Evolutionary conservation across 2,888 invertebrate genomes (phyloP).

Genomic region (Cryptocheilus praepositus): DNA sequence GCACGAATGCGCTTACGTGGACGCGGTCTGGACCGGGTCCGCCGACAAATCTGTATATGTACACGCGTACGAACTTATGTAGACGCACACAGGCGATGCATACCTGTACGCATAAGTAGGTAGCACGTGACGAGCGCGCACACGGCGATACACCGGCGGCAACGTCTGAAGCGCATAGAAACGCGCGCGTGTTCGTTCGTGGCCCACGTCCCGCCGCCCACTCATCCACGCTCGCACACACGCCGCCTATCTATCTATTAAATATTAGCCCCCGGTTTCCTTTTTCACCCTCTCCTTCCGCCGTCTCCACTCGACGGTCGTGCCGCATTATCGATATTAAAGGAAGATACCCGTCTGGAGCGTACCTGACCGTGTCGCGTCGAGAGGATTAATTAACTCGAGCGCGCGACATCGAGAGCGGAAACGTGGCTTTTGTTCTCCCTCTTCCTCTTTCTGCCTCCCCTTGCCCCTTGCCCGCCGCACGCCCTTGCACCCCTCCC

Average conservation of each 20-base stretch:
- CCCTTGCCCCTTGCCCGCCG: conserved; percentile 7
- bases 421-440: conserved; percentile 55
- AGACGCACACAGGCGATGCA: not conserved
- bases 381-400: conserved; percentile 68
- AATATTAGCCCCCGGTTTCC: conserved; percentile 48
- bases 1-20: conserved; percentile 54
- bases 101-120: conserved; percentile 48
- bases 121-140: conserved; percentile 3
- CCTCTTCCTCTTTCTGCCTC: conserved; percentile 28
- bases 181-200: no score
- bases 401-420: conserved; percentile 56
- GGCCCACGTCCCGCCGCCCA: not conserved
- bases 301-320: conserved; percentile 46
- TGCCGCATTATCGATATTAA: conserved; percentile 59
- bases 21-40: conserved; percentile 44
- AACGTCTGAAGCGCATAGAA: no score
- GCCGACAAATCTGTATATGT: conserved; percentile 42
- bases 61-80: conserved; percentile 1
- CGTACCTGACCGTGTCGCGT: conserved; percentile 56
- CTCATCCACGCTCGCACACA: not conserved
- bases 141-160: no score
- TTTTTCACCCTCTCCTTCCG: conserved; percentile 37
- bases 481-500: conserved; percentile 2
- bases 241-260: conserved; percentile 43
- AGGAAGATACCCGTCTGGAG: conserved; percentile 56